Conservation (phyloP, 2,113 vertebrate genomes). For the Clarias magur region DNA sequence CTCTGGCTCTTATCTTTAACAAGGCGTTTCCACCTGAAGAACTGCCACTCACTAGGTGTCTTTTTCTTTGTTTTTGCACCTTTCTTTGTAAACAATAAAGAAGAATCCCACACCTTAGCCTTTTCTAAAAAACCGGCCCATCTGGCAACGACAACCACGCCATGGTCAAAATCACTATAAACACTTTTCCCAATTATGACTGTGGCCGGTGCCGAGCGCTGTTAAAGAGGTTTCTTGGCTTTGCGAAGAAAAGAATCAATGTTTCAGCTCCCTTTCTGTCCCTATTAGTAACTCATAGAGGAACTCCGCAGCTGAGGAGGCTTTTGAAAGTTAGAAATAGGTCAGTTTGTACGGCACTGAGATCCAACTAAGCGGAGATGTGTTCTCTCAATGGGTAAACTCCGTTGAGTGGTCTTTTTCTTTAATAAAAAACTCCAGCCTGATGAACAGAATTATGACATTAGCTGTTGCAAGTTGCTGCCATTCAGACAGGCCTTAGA, state of each 20-base stretch:
- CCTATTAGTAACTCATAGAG: background rate
- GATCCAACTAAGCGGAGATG: background rate
- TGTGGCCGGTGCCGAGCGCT: background rate
- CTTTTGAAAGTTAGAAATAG: background rate
- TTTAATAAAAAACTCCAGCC: background rate
- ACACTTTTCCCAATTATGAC: too few relatives aligned
- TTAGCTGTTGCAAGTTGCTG: background rate
- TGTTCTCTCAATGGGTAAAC: background rate
- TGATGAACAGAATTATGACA: background rate
- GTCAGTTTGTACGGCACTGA: background rate
- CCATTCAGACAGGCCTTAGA: background rate
- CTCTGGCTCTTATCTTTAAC: background rate
- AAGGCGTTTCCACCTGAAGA: background rate
- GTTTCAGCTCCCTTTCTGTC: background rate
- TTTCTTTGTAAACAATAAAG: background rate
- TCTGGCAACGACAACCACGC: background rate
- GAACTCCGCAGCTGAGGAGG: background rate
- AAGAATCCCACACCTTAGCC: background rate
- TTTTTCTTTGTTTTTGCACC: background rate
- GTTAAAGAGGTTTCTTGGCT: background rate
- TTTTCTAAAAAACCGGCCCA: background rate
- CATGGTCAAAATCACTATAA: too few relatives aligned
- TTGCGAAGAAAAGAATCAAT: background rate
- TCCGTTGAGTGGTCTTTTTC: background rate
- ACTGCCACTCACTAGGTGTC: background rate